phyloP scores from a whole-genome alignment of 2,797 vertebrate species.

The Pseudochirops cupreus region DNA sequence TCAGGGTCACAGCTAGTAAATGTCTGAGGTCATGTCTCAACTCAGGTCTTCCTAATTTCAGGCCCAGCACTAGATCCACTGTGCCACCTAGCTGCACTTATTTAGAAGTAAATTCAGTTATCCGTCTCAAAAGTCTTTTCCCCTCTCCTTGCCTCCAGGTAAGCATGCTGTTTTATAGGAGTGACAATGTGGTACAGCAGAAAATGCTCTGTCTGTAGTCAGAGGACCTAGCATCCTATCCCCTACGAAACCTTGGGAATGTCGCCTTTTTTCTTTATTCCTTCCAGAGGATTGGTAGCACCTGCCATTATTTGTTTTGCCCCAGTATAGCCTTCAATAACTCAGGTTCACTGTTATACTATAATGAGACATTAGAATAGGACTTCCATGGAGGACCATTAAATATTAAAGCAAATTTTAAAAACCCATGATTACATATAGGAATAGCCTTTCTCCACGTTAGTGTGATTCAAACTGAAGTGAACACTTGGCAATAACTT shows the following conservation, averaged over 20 bases:
- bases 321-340: not conserved
- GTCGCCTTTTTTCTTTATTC: not conserved
- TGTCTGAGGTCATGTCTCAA: not conserved
- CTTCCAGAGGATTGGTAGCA: not conserved
- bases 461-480: not conserved
- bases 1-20: not conserved
- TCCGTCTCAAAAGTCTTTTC: not conserved
- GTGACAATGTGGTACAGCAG: not conserved
- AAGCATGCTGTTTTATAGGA: not conserved
- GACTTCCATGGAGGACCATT: not conserved
- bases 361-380: not conserved
- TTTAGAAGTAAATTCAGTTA: not conserved
- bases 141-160: not conserved
- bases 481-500: too few species aligned
- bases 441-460: accelerated
- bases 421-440: not conserved
- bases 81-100: not conserved
- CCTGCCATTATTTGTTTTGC: not conserved
- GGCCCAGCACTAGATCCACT: not conserved
- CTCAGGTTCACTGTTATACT: not conserved
- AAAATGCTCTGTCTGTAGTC: not conserved
- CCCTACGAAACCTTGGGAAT: not conserved
- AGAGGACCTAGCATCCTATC: not conserved
- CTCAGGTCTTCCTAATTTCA: not conserved
- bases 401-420: not conserved